These are phyloP conservation scores for Ladona fulva DNA, from an alignment of 1,140 invertebrate species.

Conservation along the genomic window DNA sequence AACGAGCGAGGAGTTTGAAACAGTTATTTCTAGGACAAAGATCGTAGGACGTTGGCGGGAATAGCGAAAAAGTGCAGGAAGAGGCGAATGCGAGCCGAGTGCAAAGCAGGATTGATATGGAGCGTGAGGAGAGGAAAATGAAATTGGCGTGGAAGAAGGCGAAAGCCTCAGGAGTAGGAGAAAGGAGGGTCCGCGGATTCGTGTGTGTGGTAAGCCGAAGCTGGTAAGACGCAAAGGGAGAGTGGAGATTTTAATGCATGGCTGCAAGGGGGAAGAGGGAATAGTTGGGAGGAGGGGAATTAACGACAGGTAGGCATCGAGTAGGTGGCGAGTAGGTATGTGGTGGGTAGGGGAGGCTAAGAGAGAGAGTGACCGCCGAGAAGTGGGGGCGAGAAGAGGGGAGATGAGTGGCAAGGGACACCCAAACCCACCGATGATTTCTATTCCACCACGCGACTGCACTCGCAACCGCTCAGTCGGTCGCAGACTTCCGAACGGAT, in stretches of 20 bases:
- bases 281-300: background rate
- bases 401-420: background rate
- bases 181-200: too few species aligned
- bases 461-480: too few species aligned
- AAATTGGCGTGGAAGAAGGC: too few species aligned
- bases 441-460: too few species aligned
- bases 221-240: background rate
- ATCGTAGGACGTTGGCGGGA: background rate
- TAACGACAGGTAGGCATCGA: background rate
- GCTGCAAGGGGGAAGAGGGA: background rate
- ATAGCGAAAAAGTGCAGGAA: too few species aligned
- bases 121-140: too few species aligned
- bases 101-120: too few species aligned
- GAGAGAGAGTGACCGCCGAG: background rate
- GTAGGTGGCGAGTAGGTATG: background rate
- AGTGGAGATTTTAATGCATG: background rate
- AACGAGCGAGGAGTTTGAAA: too few species aligned
- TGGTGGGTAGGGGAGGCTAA: background rate
- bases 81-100: background rate
- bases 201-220: background rate
- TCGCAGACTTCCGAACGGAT: too few species aligned
- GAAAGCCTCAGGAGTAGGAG: too few species aligned
- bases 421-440: background rate
- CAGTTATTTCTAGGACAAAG: background rate
- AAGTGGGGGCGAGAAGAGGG: background rate